Percentiles rank a stretch among this genome's conserved stretches.
These are phyloP conservation scores for Aythya baeri DNA, from an alignment of 2,113 vertebrate species.

Conservation along the genomic window DNA sequence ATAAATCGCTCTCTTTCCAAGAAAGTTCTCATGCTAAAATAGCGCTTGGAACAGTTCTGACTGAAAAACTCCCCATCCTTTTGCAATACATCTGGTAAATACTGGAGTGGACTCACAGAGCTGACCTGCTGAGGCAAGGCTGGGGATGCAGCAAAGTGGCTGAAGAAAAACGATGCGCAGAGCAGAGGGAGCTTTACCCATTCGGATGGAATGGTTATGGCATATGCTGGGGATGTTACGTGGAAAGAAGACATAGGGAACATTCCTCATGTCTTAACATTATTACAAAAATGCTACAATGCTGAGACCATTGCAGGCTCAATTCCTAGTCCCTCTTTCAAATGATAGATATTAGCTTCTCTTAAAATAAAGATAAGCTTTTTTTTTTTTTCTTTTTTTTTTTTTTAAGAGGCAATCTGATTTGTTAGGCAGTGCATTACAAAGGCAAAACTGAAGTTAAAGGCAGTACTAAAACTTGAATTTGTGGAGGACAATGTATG, in stretches of 20 bases:
- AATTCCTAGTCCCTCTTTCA: not conserved
- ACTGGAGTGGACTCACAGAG: not conserved
- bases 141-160: not conserved
- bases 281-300: not conserved
- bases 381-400: not conserved
- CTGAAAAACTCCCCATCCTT: not conserved
- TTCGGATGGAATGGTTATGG: accelerated
- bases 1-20: not conserved
- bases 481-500: not conserved
- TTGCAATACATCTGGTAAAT: not conserved
- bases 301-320: not conserved
- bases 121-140: not conserved
- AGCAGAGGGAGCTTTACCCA: not conserved
- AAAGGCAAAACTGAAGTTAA: not conserved
- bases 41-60: not conserved
- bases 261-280: not conserved
- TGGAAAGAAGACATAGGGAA: not conserved
- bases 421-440: not conserved
- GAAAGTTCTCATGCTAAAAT: not conserved
- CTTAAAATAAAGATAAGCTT: not conserved
- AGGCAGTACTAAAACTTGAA: not conserved
- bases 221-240: too few relatives aligned
- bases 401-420: not conserved
- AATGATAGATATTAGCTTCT: not conserved
- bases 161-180: not conserved